phyloP scores from a whole-genome alignment of 2,797 vertebrate species.

The Semotilus atromaculatus region DNA sequence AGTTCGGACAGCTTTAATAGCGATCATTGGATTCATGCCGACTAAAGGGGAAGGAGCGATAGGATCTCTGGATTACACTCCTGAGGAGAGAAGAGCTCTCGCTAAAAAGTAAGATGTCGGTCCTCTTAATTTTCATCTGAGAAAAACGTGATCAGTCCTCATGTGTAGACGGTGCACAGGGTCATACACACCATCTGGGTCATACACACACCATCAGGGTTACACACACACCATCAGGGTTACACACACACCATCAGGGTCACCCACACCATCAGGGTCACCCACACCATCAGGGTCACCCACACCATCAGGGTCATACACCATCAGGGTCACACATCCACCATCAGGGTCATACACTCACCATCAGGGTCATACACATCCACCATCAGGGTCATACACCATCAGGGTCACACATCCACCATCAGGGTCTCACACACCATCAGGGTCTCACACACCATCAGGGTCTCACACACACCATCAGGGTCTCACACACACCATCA shows the following conservation, averaged over 20 bases:
- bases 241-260: neutral
- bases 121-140: conserved; percentile 29
- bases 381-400: neutral
- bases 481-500: neutral
- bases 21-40: conserved; percentile 99
- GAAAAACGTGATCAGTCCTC: neutral
- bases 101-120: conserved; percentile 91
- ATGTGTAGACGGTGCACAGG: neutral
- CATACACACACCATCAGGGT: neutral
- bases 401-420: neutral
- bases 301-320: neutral
- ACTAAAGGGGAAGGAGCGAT: conserved; percentile 98
- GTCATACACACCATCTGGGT: too few species aligned
- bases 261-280: neutral
- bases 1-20: conserved; percentile 96
- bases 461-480: neutral
- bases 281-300: neutral
- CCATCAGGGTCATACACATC: too few species aligned
- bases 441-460: neutral
- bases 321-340: neutral
- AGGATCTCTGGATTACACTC: conserved; percentile 97
- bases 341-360: neutral
- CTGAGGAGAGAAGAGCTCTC: conserved; percentile 92
- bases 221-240: neutral
- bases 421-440: neutral